Base-by-base conservation (phyloP, 2,888 invertebrate genomes). In the Ochropacha duplaris region DNA sequence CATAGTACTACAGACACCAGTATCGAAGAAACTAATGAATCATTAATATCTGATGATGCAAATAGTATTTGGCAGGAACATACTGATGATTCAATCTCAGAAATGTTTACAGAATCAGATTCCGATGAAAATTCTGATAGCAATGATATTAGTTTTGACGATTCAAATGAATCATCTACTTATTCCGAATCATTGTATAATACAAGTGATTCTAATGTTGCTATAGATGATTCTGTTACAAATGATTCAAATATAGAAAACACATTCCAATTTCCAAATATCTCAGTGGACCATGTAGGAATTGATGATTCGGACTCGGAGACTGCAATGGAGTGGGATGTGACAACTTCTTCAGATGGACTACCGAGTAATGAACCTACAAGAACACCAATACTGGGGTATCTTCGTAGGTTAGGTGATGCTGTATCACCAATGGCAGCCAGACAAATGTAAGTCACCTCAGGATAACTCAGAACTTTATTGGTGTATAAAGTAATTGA, bases 1-100 rank as follows among this genome's bases (percentile, higher is more conserved):
- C 66, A 83, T 54, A 88, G 77, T 12, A 90, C 90, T 0, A 71
- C 84, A 0, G 90, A 91, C 56, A 90, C 88, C 0, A 88, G 88
- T 49, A 76, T 89, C 1, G 5, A 72, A 19, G 56, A 64, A 5
- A n/a, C n/a, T 4, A 49, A 56, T 0, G 58, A 60, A 19, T 49
- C 61, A 2, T 3, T 19, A 16, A 8, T 39, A 16, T 16, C 5
- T 1, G 5, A 19, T 19, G 19, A 44, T 6, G 16, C 44, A 8
- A 44, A 44, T n/a, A 19, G 19, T 16, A 44, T 9, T 39, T n/a
- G 1, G n/a, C 3, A 2, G 1, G 19, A 19, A 16, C 0, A 19
- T 11, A 11, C 31, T 6, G 22, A 22, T 4, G 16, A 26, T 14
- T 56, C 44, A 9, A 31, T 28, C 1, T 49, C 54, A 0, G n/a